Base-by-base conservation (phyloP, 1,140 invertebrate genomes). In the Drosophila novamexicana region DNA sequence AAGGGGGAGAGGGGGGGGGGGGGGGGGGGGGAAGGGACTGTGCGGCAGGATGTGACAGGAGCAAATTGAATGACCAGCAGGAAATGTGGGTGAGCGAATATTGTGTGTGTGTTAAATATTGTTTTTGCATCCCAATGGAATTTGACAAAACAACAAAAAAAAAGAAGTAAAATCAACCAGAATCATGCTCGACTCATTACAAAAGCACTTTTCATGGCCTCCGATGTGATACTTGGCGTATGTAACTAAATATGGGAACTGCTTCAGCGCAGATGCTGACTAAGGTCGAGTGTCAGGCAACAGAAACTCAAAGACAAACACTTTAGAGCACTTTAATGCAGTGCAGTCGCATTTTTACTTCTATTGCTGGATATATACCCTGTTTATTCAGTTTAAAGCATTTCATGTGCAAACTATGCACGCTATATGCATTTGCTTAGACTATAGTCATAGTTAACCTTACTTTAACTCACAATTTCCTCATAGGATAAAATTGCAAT, bases 181-280 rank as follows among this genome's bases (percentile, higher is more conserved):
- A 81, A 88, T 86, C 83, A 86, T 86, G 71, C 79, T 88, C 65
- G 58, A 47, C 83, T 79, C 82, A 86, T 86, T 86, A 88, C 72
- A 73, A 81, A 86, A 81, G 75, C 65, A 59, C 61, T 56, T 73
- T 59, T 81, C 75, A 85, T 65, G 44, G 62, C 68, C 73, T 12
- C 53, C 58, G 61, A 64, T 79, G 75, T 68, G 75, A 77, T 75
- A 63, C 62, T 40, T 40, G 59, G 52, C n/a, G 22, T 29, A 29
- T 29, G 22, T 4, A 29, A 29, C 22, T 29, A 29, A 29, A 29
- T 29, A 29, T 29, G 22, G 22, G 0, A 29, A 29, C 22, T 29
- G 22, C 22, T 29, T 29, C 22, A 29, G 22, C 22, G 4, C 22
- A 29, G 22, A 2, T 29, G 22, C 22, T 52, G 22, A 34, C 50